Conservation (phyloP, 2,797 vertebrate genomes). For the Notoglanidium macrostoma region DNA sequence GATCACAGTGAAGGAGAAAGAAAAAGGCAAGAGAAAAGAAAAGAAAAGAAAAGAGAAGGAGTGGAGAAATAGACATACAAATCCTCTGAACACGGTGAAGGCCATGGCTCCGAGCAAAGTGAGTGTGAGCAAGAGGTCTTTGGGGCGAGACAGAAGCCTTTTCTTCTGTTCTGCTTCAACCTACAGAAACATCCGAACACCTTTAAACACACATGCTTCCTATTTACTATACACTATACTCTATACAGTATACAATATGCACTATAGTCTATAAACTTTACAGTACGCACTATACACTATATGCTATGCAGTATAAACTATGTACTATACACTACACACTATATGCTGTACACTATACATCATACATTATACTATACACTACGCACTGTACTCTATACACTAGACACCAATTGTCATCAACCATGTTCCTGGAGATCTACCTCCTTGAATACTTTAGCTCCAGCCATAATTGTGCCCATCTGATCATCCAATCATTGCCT, state of each 20-base stretch:
- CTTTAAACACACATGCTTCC: background rate
- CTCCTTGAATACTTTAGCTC: too few species aligned
- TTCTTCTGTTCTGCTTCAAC: constrained; percentile 78
- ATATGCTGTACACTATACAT: background rate
- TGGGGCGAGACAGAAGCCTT: constrained; percentile 76
- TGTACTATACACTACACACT: background rate
- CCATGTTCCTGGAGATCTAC: too few species aligned
- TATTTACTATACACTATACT: background rate
- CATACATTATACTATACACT: background rate
- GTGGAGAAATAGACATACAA: constrained; percentile 72
- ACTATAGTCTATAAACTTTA: background rate
- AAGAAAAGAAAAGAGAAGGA: background rate
- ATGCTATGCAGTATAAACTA: background rate
- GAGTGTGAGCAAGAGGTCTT: constrained; percentile 78
- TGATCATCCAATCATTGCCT: too few species aligned
- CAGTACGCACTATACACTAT: background rate
- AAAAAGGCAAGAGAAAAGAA: background rate
- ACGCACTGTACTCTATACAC: background rate
- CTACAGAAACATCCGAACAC: constrained; percentile 64
- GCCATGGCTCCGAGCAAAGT: constrained; percentile 68
- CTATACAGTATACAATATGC: background rate
- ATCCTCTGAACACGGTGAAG: constrained; percentile 86
- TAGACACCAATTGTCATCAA: too few species aligned
- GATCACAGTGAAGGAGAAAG: background rate
- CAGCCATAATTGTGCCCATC: too few species aligned